phyloP scores from a whole-genome alignment of 1,140 invertebrate species.

The Caenorhabditis latens region DNA sequence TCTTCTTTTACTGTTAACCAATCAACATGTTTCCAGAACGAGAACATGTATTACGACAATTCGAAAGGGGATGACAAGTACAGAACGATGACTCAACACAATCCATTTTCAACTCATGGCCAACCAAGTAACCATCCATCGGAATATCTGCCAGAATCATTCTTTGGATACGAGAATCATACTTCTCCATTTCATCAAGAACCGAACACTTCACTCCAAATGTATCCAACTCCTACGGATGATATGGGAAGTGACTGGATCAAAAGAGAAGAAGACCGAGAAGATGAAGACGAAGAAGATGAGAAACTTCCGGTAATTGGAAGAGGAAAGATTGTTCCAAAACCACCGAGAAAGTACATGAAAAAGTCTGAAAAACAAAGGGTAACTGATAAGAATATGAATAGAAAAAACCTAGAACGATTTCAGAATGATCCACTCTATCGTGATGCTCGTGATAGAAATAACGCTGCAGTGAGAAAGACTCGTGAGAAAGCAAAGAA shows the following conservation, averaged over 20 bases:
- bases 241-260: too few relatives aligned
- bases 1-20: background rate
- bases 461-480: background rate
- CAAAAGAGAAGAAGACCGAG: too few relatives aligned
- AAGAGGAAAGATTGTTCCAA: background rate
- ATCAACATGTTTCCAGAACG: background rate
- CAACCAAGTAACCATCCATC: background rate
- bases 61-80: background rate
- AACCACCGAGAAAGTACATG: background rate
- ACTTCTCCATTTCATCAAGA: too few relatives aligned
- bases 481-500: background rate
- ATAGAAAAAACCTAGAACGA: background rate
- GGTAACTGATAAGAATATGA: background rate
- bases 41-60: background rate
- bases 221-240: too few relatives aligned
- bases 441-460: background rate
- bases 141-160: too few relatives aligned
- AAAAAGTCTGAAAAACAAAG: background rate
- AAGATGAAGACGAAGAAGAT: background rate
- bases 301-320: background rate
- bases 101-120: background rate
- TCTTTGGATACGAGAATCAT: too few relatives aligned
- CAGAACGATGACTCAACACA: background rate
- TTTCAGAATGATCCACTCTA: background rate
- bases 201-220: too few relatives aligned